These are phyloP conservation scores for Ormyrus pomaceus DNA, from an alignment of 2,888 invertebrate genomes.

Conservation along the genomic window DNA sequence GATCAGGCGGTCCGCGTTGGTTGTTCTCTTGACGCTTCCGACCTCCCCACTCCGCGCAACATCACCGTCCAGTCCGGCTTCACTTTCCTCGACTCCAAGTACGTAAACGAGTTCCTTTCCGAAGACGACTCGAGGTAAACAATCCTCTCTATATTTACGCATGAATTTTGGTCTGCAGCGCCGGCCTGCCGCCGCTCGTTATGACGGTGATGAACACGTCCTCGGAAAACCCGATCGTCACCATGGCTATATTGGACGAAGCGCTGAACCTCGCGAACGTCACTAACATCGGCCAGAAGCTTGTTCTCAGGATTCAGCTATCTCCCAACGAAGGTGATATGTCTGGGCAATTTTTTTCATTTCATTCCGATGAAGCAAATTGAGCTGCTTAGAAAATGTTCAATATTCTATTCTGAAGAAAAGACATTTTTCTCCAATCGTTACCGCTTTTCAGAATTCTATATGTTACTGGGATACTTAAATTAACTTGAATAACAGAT, in stretches of 20 bases:
- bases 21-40: constrained; percentile 80
- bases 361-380: no score
- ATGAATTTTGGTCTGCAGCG: constrained; percentile 59
- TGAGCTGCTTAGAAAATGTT: no score
- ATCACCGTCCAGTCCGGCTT: constrained; percentile 79
- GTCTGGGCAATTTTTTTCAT: no score
- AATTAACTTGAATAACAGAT: no score
- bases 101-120: constrained; percentile 54
- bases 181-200: constrained; percentile 73
- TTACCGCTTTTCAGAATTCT: no score
- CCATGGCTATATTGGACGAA: constrained; percentile 80
- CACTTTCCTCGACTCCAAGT: constrained; percentile 77
- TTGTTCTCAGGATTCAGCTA: constrained; percentile 81
- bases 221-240: constrained; percentile 76
- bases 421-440: no score
- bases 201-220: constrained; percentile 77
- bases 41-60: constrained; percentile 75
- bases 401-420: no score
- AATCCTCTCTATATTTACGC: no score
- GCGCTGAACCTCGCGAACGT: constrained; percentile 79
- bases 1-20: constrained; percentile 89
- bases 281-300: constrained; percentile 82
- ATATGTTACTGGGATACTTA: no score
- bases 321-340: constrained; percentile 61
- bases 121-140: no score